phyloP scores from a whole-genome alignment of 1,140 invertebrate species.

The Bemisia tabaci region DNA sequence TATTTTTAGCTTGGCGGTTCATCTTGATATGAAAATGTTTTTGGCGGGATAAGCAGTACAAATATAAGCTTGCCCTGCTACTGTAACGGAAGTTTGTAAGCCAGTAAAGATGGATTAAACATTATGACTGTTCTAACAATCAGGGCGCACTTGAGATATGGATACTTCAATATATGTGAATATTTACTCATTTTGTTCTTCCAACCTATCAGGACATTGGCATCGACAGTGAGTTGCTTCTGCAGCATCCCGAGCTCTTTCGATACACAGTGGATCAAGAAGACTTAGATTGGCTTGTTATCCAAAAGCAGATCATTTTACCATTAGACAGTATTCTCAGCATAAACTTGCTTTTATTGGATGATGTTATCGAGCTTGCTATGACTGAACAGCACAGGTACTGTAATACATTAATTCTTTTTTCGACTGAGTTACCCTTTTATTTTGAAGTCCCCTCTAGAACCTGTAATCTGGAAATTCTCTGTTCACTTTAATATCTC shows the following conservation, averaged over 20 bases:
- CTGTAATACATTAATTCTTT: not conserved
- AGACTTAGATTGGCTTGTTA: slow-evolving; percentile 68
- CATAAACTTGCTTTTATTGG: slow-evolving; percentile 56
- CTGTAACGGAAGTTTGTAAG: too few relatives aligned
- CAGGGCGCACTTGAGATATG: too few relatives aligned
- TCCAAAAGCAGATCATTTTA: slow-evolving; percentile 52
- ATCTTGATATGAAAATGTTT: too few relatives aligned
- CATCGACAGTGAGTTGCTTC: slow-evolving; percentile 59
- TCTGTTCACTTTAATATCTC: too few relatives aligned
- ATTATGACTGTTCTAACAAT: too few relatives aligned
- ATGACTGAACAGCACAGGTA: slow-evolving; percentile 53
- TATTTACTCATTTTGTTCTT: too few relatives aligned
- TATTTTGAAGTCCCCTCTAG: not conserved
- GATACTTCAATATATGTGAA: too few relatives aligned
- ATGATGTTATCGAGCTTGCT: slow-evolving; percentile 62
- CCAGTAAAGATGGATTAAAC: too few relatives aligned
- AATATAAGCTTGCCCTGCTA: too few relatives aligned
- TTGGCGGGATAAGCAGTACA: too few relatives aligned
- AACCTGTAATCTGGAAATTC: too few relatives aligned
- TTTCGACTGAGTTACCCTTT: not conserved
- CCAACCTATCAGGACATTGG: slow-evolving; percentile 47
- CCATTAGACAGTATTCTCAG: slow-evolving; percentile 38
- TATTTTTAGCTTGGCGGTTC: too few relatives aligned
- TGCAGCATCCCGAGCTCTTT: slow-evolving; percentile 60
- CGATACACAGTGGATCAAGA: slow-evolving; percentile 65